A percentile compares a stretch with the other conserved stretches of the same genome.
Conservation (phyloP, 2,113 vertebrate species). For the Oryzias celebensis region DNA sequence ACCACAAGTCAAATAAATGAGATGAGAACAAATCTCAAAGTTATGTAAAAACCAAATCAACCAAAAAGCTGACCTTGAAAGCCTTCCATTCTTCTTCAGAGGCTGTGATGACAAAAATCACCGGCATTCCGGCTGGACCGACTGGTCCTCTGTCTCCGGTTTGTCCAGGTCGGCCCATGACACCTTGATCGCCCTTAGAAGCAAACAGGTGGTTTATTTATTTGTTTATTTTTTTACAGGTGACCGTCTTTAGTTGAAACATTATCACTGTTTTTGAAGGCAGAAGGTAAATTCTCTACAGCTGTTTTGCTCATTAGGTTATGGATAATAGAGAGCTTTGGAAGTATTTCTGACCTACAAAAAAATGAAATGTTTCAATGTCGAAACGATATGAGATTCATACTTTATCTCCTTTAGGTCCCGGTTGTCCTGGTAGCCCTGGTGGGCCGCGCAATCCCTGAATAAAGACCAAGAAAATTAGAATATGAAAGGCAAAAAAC, state of each 20-base stretch:
- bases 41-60: too few relatives aligned
- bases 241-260: too few relatives aligned
- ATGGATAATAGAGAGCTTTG: too few relatives aligned
- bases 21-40: too few relatives aligned
- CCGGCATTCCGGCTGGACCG: constrained; percentile 75
- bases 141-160: constrained; percentile 69
- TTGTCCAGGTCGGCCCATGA: constrained; percentile 71
- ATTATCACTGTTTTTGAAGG: too few relatives aligned
- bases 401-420: constrained; percentile 80
- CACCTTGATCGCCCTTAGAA: constrained; percentile 71
- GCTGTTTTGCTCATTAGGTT: too few relatives aligned
- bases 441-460: constrained; percentile 67
- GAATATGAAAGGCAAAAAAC: not conserved
- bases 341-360: too few relatives aligned
- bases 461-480: constrained; percentile 6
- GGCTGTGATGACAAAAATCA: constrained; percentile 73
- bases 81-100: constrained; percentile 77
- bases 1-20: too few relatives aligned
- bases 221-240: too few relatives aligned
- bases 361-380: too few relatives aligned
- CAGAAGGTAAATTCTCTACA: too few relatives aligned
- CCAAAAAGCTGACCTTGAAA: constrained; percentile 67
- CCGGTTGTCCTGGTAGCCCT: constrained; percentile 65
- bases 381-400: not conserved
- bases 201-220: not conserved